Evolutionary conservation across 2,797 vertebrate species (phyloP).

Genomic region (Eidolon dupreanum): DNA sequence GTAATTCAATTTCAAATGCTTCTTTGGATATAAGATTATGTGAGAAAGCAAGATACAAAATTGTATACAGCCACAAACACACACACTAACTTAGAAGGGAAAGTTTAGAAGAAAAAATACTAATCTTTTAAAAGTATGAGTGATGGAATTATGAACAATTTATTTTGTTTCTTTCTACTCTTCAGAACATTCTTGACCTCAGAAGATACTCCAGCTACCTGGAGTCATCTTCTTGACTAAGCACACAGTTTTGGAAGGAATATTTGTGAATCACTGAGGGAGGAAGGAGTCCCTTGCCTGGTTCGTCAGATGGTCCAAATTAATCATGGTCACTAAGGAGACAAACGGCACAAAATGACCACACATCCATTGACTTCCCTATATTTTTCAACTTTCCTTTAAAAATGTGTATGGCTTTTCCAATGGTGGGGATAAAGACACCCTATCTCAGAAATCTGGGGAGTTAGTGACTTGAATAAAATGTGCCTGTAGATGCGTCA

Average conservation of each 20-base stretch:
- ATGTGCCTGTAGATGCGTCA: not conserved
- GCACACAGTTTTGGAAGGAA: not conserved
- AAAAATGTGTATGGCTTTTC: not conserved
- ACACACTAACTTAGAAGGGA: not conserved
- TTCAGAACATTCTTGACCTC: not conserved
- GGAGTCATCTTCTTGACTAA: not conserved
- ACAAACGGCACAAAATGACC: not conserved
- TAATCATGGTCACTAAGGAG: conserved; percentile 4
- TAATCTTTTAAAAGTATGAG: not conserved
- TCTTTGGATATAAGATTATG: not conserved
- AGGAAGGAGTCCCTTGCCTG: not conserved
- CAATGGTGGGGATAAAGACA: not conserved
- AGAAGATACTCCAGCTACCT: not conserved
- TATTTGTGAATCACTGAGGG: not conserved
- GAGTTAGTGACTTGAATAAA: not conserved
- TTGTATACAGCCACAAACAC: not conserved
- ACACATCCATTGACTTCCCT: not conserved
- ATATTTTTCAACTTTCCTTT: not conserved
- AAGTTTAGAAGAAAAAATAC: not conserved
- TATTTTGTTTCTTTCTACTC: not conserved
- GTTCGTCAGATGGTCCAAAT: conserved; percentile 31
- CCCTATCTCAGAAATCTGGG: not conserved
- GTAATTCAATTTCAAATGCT: not conserved
- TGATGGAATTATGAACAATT: not conserved
- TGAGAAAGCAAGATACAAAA: not conserved